These are phyloP conservation scores for Ridgeia piscesae DNA, from an alignment of 1,140 invertebrate species.

Conservation along the genomic window DNA sequence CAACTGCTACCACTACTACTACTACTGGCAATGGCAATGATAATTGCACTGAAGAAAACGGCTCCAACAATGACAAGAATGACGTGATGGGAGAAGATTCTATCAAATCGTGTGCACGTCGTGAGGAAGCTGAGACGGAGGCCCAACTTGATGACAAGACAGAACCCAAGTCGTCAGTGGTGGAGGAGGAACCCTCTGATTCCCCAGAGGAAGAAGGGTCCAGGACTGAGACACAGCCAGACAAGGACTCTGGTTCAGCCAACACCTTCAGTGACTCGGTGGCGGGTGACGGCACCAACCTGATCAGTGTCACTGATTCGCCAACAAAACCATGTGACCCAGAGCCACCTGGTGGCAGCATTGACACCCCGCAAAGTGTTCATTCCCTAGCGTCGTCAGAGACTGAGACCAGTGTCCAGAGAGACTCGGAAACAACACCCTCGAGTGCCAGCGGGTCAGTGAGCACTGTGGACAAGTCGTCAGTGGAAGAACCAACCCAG, in stretches of 20 bases:
- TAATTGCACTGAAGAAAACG: no score
- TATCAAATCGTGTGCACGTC: background rate
- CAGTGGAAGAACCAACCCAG: background rate
- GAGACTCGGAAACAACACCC: background rate
- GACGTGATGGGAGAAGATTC: no score
- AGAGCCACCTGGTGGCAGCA: background rate
- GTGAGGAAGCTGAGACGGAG: no score
- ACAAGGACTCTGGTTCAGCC: background rate
- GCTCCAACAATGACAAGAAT: no score
- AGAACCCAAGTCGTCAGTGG: background rate
- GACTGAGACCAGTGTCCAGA: background rate
- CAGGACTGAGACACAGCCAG: background rate
- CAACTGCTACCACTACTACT: background rate
- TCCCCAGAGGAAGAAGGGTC: background rate
- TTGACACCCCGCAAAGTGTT: background rate
- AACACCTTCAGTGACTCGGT: background rate
- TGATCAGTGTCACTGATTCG: background rate
- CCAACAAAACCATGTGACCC: background rate
- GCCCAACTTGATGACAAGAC: background rate
- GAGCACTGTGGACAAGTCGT: background rate
- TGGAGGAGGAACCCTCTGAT: background rate
- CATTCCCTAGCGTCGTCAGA: background rate
- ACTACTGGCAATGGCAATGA: background rate
- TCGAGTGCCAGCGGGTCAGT: background rate
- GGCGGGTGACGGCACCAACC: background rate